Conservation (phyloP, 2,113 vertebrate genomes). For the Lanius ludovicianus region DNA sequence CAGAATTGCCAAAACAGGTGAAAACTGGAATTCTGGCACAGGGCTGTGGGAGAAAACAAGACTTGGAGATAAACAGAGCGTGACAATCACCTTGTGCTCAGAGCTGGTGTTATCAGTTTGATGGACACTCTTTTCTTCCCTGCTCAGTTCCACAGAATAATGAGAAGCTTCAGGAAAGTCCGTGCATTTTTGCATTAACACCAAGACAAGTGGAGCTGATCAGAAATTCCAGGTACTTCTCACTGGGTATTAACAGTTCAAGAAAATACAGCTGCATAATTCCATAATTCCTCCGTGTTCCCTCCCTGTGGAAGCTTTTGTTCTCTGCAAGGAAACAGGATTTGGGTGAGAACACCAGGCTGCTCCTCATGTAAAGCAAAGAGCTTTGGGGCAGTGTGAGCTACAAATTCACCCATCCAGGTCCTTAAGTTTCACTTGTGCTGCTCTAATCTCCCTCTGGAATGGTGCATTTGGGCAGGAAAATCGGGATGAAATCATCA, state of each 20-base stretch:
- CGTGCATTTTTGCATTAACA: constrained; percentile 92
- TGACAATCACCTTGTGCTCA: background rate
- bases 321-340: background rate
- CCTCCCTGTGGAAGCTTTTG: background rate
- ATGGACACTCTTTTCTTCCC: background rate
- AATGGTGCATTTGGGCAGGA: background rate
- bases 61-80: background rate
- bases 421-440: background rate
- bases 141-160: constrained; percentile 90
- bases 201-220: constrained; percentile 92
- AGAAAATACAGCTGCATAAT: background rate
- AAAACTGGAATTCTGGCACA: background rate
- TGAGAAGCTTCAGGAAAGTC: constrained; percentile 97
- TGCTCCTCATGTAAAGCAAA: background rate
- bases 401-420: background rate
- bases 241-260: accelerated
- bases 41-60: background rate
- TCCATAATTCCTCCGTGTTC: background rate
- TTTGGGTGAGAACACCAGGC: background rate
- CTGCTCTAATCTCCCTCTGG: background rate
- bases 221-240: constrained; percentile 88
- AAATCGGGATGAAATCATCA: background rate
- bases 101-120: background rate
- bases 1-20: background rate
- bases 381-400: background rate